Base-by-base conservation (phyloP, 23 tunicate species). In the Styela clava region DNA sequence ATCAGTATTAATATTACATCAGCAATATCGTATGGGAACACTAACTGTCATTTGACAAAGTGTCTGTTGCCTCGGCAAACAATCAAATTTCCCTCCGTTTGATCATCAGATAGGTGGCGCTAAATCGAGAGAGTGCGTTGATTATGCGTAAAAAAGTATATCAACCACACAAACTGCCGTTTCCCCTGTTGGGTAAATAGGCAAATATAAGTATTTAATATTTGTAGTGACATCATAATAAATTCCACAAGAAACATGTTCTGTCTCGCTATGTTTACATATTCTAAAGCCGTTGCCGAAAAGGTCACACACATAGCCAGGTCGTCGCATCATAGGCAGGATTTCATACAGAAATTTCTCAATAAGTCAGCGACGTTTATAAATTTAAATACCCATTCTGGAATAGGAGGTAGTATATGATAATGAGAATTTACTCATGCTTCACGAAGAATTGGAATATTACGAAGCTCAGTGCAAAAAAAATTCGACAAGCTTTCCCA, bases 1-100 rank as follows among this genome's bases (percentile, higher is more conserved):
- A n/a, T n/a, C n/a, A n/a, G n/a, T n/a, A n/a, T n/a, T n/a, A n/a
- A n/a, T n/a, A n/a, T n/a, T n/a, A n/a, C n/a, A n/a, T n/a, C n/a
- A n/a, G n/a, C n/a, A n/a, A n/a, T n/a, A n/a, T n/a, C n/a, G n/a
- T n/a, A 29, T 32, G 77, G 77, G 77, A 71, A 71, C 77, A 71
- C 77, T 71, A 71, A 71, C 77, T 33, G 77, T 35, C 77, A 28
- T 33, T 30, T 16, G 16, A 29, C 35, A 71, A 30, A 34, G 16
- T 44, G 23, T 71, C 77, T 21, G 77, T 71, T 71, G 77, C 77
- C 77, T 71, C 35, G 29, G 35, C 37, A 71, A 71, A 71, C 77
- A 71, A 71, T 71, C 77, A 29, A 71, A 71, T 71, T 71, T 71
- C 77, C 77, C 77, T 30, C 77, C 34, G 35, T 71, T 71, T 71